Evolutionary conservation across 1,140 invertebrate species (phyloP), one percentile per base, ranked within the genome.

Genomic region (Bombyx mandarina): DNA sequence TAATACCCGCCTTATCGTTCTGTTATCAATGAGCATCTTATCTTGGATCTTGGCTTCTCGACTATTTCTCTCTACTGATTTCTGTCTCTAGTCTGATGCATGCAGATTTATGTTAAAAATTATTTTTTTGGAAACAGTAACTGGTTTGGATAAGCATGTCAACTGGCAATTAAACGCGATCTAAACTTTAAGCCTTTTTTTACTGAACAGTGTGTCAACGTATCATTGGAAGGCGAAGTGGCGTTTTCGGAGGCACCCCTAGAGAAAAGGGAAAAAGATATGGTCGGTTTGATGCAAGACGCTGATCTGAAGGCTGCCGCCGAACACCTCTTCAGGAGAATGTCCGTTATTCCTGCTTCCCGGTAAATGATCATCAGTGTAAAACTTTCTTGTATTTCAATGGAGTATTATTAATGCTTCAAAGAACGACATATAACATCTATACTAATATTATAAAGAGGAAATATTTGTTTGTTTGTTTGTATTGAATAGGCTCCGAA

Each of bases 221-320:
- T 84, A 18, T 75, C 77, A 10, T 56, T 72, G 46, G 82, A 86
- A 66, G 82, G 82, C 1, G 82, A 84, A 49, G 60, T 82, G 0
- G 60, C 60, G 9, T 58, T 70, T 4, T n/a, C 63, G 10, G 78
- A 79, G 18, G 76, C 73, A 0, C 57, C 62, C 10, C 48, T 86
- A 6, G 69, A 72, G n/a, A 78, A 79, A 49, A 72, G 81, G 1
- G 76, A 82, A 44, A 80, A 76, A 48, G 82, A 66, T 4, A 72
- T 86, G 73, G 75, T 86, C 9, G 67, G 70, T 46, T 56, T 86
- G 49, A 84, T 86, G 83, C 83, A 78, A 53, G 83, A 83, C 45
- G 76, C 82, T 10, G 83, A 86, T 45, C 50, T 84, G 43, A 69
- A 70, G 6, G 66, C 64, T 10, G 79, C 71, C 1, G 79, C 83